Evolutionary conservation across 2,888 invertebrate species (phyloP), one percentile per base, ranked within the genome.

Genomic region (Nudaria mundana): DNA sequence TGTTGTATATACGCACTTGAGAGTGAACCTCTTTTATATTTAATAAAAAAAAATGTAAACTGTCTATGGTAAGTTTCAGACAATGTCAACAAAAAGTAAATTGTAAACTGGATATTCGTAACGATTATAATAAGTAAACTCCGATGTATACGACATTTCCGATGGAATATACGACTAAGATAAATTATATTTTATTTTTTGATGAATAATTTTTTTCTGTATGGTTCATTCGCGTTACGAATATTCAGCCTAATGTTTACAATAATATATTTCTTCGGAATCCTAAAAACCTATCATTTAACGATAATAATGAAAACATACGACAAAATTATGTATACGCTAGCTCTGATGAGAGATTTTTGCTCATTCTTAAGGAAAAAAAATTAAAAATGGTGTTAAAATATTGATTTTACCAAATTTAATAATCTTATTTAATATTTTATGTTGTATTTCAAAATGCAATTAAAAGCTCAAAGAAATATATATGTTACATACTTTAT

Each of bases 381-480:
- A 80, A 81, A 75, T 72, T 71, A 81, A 70, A 75, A 81, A 78
- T 73, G 77, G 79, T 88, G 88, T 89, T 87, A 73, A 87, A 85
- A 88, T 89, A 91, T 92, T 93, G 91, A 93, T 92, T 92, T 92
- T 92, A 92, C 92, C 92, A 93, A 91, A 92, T 91, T 91, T 83
- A 88, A 90, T 92, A 91, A 92, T 92, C 92, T 93, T 93, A 93
- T 93, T 93, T 93, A 92, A 92, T 93, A 93, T 93, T 93, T 88
- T 88, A 93, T 93, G 93, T 93, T 93, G 93, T 93, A 93, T 92
- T 93, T 93, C 93, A 92, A 91, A 93, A 93, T 92, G 93, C 93
- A 93, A 93, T 93, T 92, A 93, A 90, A 93, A 92, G 93, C 93
- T 93, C 93, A 94, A 93, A 93, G 93, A 93, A 93, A 93, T 93